Base-by-base conservation (phyloP, 2,113 vertebrate species). In the Echinops telfairi region DNA sequence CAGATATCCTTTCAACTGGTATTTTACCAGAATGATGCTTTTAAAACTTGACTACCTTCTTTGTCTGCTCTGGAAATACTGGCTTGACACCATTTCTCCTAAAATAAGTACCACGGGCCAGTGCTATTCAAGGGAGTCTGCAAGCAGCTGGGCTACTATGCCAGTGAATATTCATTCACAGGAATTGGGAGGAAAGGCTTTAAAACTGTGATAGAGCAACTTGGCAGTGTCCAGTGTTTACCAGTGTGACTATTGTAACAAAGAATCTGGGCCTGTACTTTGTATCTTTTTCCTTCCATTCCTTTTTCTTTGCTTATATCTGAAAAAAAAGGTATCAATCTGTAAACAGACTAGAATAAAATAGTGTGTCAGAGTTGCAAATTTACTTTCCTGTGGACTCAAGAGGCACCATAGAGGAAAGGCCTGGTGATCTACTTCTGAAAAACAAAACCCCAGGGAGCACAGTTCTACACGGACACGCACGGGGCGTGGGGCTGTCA, bases 21-120 rank as follows among this genome's bases (percentile, higher is more conserved):
- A 8, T 60, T 12, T 86, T 88, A 25, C 79, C 79, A 75, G 60
- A 73, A 38, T 76, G 43, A 71, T 70, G 22, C 10, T 38, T 68
- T 5, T 14, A 43, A 86, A 86, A 33, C 2, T 66, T 57, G 31
- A 64, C 38, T 20, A 66, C 73, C 29, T 81, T n/a, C 38, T 38
- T 64, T n/a, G 23, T 17, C 53, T 68, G 57, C 17, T n/a, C 70
- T 66, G 22, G 77, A 73, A 17, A 19, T 11, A 36, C 1, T 22
- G 11, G 79, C 62, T 78, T 92, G 47, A 23, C 33, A 60, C 22
- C 71, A 71, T 71, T 76, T 88, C 62, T 93, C 88, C 87, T 58
- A 40, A n/a, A 71, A 33, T 71, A 71, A 3, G 78, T 58, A 53
- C n/a, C 58, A 77, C 31, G 43, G 22, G 77, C 1, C n/a, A 60